phyloP scores from a whole-genome alignment of 2,113 vertebrate genomes.

The Diadophis punctatus region DNA sequence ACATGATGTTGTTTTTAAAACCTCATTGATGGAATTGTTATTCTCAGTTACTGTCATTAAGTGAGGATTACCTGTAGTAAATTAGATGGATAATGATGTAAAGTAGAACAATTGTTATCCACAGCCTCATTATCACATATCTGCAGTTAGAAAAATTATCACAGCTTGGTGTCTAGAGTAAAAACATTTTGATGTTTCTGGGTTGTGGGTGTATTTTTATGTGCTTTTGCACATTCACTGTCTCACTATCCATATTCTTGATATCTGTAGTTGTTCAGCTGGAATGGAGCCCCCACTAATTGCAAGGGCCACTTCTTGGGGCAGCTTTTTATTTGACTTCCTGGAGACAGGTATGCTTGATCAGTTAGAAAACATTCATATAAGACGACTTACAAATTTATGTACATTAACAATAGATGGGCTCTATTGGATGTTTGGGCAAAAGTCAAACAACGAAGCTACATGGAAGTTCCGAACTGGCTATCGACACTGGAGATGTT shows the following conservation, averaged over 20 bases:
- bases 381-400: background rate
- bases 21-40: too few relatives aligned
- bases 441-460: too few relatives aligned
- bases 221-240: background rate
- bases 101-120: background rate
- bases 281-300: background rate
- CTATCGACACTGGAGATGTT: too few relatives aligned
- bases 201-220: background rate
- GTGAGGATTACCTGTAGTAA: too few relatives aligned
- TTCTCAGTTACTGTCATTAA: too few relatives aligned
- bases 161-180: background rate
- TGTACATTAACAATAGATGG: background rate
- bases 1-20: too few relatives aligned
- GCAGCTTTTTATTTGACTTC: background rate
- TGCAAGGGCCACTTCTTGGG: background rate
- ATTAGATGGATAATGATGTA: background rate
- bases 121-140: background rate
- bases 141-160: background rate
- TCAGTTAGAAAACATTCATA: background rate
- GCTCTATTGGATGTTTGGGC: too few relatives aligned
- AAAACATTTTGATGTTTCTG: background rate
- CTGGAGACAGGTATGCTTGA: background rate
- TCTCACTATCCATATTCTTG: background rate
- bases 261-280: background rate
- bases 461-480: too few relatives aligned